Evolutionary conservation across 2,113 vertebrate genomes (phyloP), one percentile per base, ranked within the genome.

Genomic region (Riparia riparia): DNA sequence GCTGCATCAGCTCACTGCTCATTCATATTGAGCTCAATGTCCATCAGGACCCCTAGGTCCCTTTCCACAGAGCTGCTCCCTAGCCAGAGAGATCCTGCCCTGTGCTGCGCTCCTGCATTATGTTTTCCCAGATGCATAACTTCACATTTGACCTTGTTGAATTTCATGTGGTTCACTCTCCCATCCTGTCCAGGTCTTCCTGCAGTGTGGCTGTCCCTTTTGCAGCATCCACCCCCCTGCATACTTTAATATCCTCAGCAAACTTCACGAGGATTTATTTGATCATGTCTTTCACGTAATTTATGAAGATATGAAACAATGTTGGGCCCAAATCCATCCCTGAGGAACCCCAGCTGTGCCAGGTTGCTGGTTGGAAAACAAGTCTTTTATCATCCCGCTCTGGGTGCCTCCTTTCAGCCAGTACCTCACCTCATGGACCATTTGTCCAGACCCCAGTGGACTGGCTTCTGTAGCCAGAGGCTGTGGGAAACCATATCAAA

Each of bases 401-500:
- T 34, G 12, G 4, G 24, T 64, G 17, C 1, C 1, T 17, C 5
- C 10, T 44, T 25, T 53, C n/a, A 28, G 16, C 5, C 42, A n/a
- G 14, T 29, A 76, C 15, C n/a, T 12, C n/a, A 58, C 14, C 12
- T 6, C 22, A 73, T 5, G 39, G 26, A 39, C 11, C 17, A 10
- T 14, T 78, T 56, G 11, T 61, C 42, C 17, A 32, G 50, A 34
- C 8, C 1, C 7, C 28, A 65, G 24, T 4, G 0, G 17, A 79
- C 12, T 26, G 9, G 11, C 53, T 58, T 69, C 41, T 54, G 9
- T 22, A 60, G 21, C 17, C 57, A 20, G 54, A 73, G 5, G 7
- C 32, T 79, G 3, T 34, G 19, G 10, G 20, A 41, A 70, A 37
- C 7, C 1, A 0, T 31, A 41, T 14, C 0, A 4, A 63, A 93